Evolutionary conservation across 2,888 invertebrate genomes (phyloP), one percentile per base, ranked within the genome.

Genomic region (Asteroscopus sphinx): DNA sequence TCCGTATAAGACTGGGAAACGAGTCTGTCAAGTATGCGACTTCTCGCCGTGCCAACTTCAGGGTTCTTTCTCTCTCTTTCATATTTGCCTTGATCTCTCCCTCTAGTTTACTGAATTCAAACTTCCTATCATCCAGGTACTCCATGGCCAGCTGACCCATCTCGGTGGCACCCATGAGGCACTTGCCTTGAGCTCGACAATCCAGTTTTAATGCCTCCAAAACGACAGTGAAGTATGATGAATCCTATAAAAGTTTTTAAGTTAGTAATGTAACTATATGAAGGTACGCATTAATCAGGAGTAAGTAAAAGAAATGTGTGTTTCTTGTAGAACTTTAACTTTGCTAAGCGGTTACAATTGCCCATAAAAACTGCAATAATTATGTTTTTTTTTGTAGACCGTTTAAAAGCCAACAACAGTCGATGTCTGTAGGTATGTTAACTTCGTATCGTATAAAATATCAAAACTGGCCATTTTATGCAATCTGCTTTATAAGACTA

Each of bases 141-240:
- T 96, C 96, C 71, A 95, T 95, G 0, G 96, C 96, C 0, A 96
- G 85, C 76, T 96, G 96, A 0, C 96, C 96, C 90, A 96, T 95
- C 75, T 95, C 94, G 0, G 96, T 96, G 0, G 96, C 95, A 16
- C 95, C 95, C 82, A 96, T 93, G 72, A 96, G 91, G 61, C 96
- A 95, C 74, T 95, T 95, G 37, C 95, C 95, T 84, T 96, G 96
- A 8, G 92, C 92, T 35, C 93, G 85, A 58, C 95, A 95, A 78
- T 96, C 96, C 21, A 93, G 77, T 72, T 95, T 94, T 41, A 96
- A 82, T 0, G 95, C 94, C 32, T 94, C 93, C 49, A 96, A 80
- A 2, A 96, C 95, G 0, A 95, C 95, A 41, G 96, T 96, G 72
- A 95, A 96, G 76, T 96, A 96, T 6, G 95, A 91, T 0, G 96